phyloP scores from a whole-genome alignment of 2,797 vertebrate species.

The Antennarius maculatus region DNA sequence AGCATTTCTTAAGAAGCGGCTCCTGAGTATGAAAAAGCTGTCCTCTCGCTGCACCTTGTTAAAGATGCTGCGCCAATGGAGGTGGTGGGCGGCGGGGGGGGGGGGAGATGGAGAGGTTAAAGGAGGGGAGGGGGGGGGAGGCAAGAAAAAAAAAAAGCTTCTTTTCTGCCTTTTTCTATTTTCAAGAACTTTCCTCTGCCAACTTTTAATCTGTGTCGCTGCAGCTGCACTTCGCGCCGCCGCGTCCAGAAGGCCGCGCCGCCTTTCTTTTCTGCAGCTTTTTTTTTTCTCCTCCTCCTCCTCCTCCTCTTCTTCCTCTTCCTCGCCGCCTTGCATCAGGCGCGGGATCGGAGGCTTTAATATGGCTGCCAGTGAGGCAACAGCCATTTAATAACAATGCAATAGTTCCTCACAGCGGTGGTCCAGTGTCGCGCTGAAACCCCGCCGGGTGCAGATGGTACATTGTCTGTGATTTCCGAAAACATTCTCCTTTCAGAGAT shows the following conservation, averaged over 20 bases:
- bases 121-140: conserved; percentile 5
- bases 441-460: conserved; percentile 83
- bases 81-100: conserved; percentile 35
- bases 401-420: conserved; percentile 82
- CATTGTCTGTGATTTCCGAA: conserved; percentile 79
- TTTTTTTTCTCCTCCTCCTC: no score
- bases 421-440: conserved; percentile 75
- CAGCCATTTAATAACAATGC: conserved; percentile 84
- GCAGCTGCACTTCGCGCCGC: conserved; percentile 67
- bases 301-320: conserved; percentile 34
- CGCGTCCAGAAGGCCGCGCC: conserved; percentile 63
- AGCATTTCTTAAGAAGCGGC: conserved; percentile 53
- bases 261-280: conserved; percentile 8
- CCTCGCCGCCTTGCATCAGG: conserved; percentile 65
- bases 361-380: conserved; percentile 80
- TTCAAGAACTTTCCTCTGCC: conserved; percentile 53
- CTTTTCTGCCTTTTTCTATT: conserved; percentile 45
- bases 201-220: conserved; percentile 60
- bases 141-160: background rate
- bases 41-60: conserved; percentile 53
- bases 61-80: conserved; percentile 56
- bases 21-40: conserved; percentile 41
- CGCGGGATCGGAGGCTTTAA: conserved; percentile 77
- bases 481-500: conserved; percentile 68
- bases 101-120: conserved; percentile 35